These are phyloP conservation scores for Phaethon lepturus DNA, from an alignment of 2,113 vertebrate genomes.

Conservation along the genomic window DNA sequence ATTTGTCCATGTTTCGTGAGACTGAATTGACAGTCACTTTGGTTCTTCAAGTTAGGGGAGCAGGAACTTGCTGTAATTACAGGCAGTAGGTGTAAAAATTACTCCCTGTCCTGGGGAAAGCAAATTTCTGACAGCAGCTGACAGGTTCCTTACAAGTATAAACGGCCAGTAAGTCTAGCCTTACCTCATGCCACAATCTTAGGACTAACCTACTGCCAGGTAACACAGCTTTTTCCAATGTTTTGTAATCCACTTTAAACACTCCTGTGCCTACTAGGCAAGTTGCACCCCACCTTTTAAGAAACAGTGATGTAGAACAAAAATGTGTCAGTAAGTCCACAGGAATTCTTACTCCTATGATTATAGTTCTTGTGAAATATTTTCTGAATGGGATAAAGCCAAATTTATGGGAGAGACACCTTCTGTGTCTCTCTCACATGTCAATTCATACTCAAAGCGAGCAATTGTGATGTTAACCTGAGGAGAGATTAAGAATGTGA, in stretches of 20 bases:
- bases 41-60: not conserved
- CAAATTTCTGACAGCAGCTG: not conserved
- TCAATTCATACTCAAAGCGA: not conserved
- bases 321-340: not conserved
- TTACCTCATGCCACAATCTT: not conserved
- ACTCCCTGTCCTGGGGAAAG: not conserved
- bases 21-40: not conserved
- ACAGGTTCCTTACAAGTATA: not conserved
- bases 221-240: not conserved
- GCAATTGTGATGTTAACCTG: rapidly evolving
- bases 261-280: not conserved
- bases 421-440: not conserved
- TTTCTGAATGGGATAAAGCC: not conserved
- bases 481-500: not conserved
- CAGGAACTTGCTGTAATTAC: not conserved
- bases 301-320: not conserved
- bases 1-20: not conserved
- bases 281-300: not conserved
- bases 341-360: not conserved
- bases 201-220: not conserved
- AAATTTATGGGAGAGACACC: not conserved
- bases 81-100: not conserved
- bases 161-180: not conserved
- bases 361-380: not conserved
- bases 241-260: not conserved